A percentile compares a stretch with the other conserved stretches of the same genome.
Conservation (phyloP, 2,113 vertebrate genomes). For the Neodon shergylaensis region DNA sequence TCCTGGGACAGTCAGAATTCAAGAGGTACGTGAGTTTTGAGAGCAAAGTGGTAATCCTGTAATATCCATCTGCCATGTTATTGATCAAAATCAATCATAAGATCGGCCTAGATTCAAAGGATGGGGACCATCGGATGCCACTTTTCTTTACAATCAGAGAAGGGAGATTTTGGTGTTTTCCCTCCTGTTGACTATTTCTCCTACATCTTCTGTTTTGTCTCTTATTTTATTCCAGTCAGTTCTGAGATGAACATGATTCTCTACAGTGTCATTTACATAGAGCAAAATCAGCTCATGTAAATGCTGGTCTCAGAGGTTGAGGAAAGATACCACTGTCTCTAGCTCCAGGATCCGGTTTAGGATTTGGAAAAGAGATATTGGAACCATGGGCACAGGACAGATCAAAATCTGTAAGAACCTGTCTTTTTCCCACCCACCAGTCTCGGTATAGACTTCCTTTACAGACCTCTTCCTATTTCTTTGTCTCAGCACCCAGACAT, state of each 20-base stretch:
- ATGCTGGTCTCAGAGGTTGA: neutral
- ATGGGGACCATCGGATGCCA: neutral
- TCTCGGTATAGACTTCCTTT: neutral
- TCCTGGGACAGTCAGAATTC: neutral
- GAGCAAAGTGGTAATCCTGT: neutral
- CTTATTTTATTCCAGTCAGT: neutral
- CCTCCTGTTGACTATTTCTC: neutral
- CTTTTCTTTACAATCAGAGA: neutral
- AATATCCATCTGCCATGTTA: neutral
- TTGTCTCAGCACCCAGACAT: constrained; percentile 50
- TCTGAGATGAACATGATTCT: neutral
- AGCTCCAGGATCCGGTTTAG: neutral
- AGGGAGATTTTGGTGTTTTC: neutral
- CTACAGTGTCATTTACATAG: neutral
- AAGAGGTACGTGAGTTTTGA: constrained; percentile 1
- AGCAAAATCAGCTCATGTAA: neutral
- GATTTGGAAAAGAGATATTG: neutral
- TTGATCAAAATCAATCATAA: neutral
- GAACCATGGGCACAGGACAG: neutral
- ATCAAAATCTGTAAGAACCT: neutral
- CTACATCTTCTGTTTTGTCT: neutral
- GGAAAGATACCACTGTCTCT: neutral
- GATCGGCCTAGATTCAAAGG: neutral
- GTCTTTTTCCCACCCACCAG: neutral
- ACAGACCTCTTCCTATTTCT: constrained; percentile 21